Conservation (phyloP, 2,797 vertebrate species). For the Lacerta bilineata region DNA sequence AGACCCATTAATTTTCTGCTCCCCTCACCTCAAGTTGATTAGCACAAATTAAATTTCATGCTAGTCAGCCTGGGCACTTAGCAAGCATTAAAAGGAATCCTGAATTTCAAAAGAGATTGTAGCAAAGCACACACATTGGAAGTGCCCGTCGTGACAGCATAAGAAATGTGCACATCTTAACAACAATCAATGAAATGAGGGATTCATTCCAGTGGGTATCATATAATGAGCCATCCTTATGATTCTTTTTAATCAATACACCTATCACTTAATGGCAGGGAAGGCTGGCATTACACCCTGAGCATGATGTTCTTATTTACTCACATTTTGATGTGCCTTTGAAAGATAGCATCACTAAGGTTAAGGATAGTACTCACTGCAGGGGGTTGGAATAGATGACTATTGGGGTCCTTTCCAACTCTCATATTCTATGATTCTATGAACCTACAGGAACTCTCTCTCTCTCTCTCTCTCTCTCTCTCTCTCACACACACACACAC, state of each 20-base stretch:
- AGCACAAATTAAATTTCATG: conserved; percentile 47
- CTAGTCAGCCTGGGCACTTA: conserved; percentile 35
- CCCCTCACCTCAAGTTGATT: conserved; percentile 56
- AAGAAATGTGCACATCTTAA: background rate
- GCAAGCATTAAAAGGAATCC: conserved; percentile 1
- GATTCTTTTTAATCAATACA: background rate
- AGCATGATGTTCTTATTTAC: background rate
- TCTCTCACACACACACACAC: no score
- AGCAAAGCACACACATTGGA: background rate
- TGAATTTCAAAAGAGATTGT: background rate
- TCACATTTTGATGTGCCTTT: background rate
- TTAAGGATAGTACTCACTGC: no score
- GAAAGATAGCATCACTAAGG: background rate
- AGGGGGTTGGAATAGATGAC: no score
- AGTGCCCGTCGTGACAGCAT: background rate
- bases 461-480: no score
- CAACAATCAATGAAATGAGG: background rate
- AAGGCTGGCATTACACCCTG: background rate
- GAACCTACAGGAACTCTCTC: no score
- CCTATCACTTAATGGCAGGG: background rate
- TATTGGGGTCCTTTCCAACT: no score
- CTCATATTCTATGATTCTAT: no score
- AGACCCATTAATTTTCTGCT: conserved; percentile 53
- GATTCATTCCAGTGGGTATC: background rate
- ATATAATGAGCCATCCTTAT: background rate